Evolutionary conservation across 2,797 vertebrate species (phyloP), one percentile per base, ranked within the genome.

Genomic region (Ctenopoma multispine): DNA sequence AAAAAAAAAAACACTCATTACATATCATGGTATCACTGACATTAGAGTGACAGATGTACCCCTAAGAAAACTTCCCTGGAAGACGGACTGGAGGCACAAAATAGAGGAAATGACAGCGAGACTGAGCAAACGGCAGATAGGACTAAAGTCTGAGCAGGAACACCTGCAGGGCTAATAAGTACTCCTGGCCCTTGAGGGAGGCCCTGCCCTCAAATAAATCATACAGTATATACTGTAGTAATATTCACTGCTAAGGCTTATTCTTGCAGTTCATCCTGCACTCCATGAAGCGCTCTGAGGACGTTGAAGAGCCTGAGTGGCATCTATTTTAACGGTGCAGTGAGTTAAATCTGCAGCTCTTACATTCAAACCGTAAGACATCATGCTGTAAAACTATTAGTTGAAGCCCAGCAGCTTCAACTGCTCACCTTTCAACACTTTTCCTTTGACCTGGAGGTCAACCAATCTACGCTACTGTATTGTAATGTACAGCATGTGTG

Each of bases 111-210:
- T 66, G 80, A 82, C 82, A 74, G 78, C 77, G 79, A 79, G 85
- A 85, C 72, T 34, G 54, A 17, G 87, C 83, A 81, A 44, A 74
- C 3, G 68, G 88, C 88, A 48, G 72, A 64, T 20, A 55, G 70
- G 62, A 70, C 31, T 79, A 75, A 81, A 83, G 82, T 71, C 64
- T 72, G 70, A 78, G 74, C 75, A 65, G 83, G 69, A 69, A 55
- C 79, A 83, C 87, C 90, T 75, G 65, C 83, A 72, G 88, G 89
- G 80, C 85, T 83, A 82, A 86, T 81, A 79, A 83, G 67, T 82
- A 63, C 81, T 57, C 47, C 10, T 44, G 75, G 66, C 65, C 83
- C 81, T 69, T 57, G 0, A 63, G 83, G 80, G 86, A 89, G 73
- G 67, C 68, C 67, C 76, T 77, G 85, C 83, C 84, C 87, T 84